phyloP scores from a whole-genome alignment of 2,888 invertebrate species.

The Campopleginae sp. region DNA sequence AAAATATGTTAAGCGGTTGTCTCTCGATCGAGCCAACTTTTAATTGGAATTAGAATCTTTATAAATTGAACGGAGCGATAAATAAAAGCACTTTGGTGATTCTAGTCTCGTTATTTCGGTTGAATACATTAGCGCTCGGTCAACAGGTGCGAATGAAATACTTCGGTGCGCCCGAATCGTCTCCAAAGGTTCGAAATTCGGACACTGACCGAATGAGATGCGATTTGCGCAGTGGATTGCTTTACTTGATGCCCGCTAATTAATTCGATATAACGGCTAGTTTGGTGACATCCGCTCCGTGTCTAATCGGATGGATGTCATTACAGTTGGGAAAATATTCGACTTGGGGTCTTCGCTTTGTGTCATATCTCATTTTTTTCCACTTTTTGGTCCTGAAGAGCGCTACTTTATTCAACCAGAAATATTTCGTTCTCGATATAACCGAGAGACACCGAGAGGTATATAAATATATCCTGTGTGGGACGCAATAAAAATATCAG shows the following conservation, averaged over 20 bases:
- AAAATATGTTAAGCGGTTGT: not conserved
- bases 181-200: slow-evolving; percentile 20
- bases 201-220: slow-evolving; percentile 43
- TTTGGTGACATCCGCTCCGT: slow-evolving; percentile 12
- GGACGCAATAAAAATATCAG: slow-evolving; percentile 78
- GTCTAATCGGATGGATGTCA: slow-evolving; percentile 46
- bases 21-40: not conserved
- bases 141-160: slow-evolving; percentile 53
- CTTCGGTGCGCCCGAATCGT: slow-evolving; percentile 6
- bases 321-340: slow-evolving; percentile 11
- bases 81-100: slow-evolving; percentile 30
- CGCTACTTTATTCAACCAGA: slow-evolving; percentile 69
- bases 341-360: not conserved
- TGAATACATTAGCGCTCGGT: slow-evolving; percentile 18
- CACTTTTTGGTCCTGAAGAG: slow-evolving; percentile 10
- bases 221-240: slow-evolving; percentile 39
- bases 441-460: slow-evolving; percentile 59
- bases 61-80: not conserved
- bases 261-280: slow-evolving; percentile 64
- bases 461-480: slow-evolving; percentile 77
- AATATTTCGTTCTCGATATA: slow-evolving; percentile 80
- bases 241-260: slow-evolving; percentile 63
- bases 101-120: slow-evolving; percentile 47
- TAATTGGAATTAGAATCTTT: not conserved
- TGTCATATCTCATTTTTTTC: slow-evolving; percentile 6